Evolutionary conservation across 1,140 invertebrate species (phyloP), one percentile per base, ranked within the genome.

Genomic region (Scaptodrosophila lebanonensis): DNA sequence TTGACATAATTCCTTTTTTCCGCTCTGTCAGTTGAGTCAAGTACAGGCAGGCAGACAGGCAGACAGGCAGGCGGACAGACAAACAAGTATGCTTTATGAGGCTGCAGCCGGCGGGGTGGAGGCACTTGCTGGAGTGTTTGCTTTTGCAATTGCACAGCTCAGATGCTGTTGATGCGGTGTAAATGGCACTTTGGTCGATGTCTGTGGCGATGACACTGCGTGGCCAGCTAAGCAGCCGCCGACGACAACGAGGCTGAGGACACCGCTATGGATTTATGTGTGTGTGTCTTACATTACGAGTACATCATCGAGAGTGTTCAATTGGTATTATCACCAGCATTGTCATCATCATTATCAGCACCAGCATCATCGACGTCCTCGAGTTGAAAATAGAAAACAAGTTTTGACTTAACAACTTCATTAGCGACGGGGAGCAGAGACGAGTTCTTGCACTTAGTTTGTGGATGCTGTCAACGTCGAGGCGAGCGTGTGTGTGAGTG

Each of bases 1-100:
- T 82, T 79, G 73, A 79, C 75, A 75, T 79, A 79, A 79, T 79
- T 82, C 65, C 69, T 72, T 57, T 72, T 65, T 69, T 79, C 65
- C 65, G 65, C 65, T 62, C 57, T 48, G 40, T 22, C 62, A 47
- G 42, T 62, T 38, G 51, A 44, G 30, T 47, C 30, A 47, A 38
- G 20, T 36, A 25, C 3, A n/a, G n/a, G n/a, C n/a, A n/a, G n/a
- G n/a, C n/a, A n/a, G n/a, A n/a, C n/a, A 40, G 39, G 56, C 42
- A 17, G 15, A 33, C 25, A 13, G 50, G 12, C 30, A 13, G 13
- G 18, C 30, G 27, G 15, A 25, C 25, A 27, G 40, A 32, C 50
- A 25, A 25, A 25, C 22, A 4, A 4, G 22, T 3, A 25, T 25
- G 8, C 3, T 25, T 4, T 3, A 20, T 7, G 18, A 42, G 35